Evolutionary conservation across 2,888 invertebrate species (phyloP).

Genomic region (Anagyrus pseudococci): DNA sequence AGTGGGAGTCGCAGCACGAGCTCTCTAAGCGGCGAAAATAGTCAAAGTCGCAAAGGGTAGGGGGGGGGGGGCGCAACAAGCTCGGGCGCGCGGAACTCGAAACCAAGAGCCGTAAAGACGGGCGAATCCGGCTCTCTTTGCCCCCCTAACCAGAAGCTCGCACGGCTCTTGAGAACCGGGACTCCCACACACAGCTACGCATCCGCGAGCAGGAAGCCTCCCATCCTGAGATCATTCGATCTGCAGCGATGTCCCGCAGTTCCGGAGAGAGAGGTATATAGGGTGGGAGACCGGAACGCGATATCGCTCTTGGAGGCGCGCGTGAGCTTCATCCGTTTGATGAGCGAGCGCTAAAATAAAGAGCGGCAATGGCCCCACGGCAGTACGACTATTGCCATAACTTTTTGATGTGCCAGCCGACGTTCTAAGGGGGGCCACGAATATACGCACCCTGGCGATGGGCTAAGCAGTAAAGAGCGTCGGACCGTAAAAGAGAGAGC

Average conservation of each 20-base stretch:
- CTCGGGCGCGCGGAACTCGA: neutral
- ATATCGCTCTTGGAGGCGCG: slow-evolving; percentile 19
- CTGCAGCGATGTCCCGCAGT: slow-evolving; percentile 31
- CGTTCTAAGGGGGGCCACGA: too few species aligned
- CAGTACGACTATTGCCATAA: too few species aligned
- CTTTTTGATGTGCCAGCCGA: too few species aligned
- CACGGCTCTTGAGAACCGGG: too few species aligned
- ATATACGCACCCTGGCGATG: too few species aligned
- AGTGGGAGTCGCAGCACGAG: neutral
- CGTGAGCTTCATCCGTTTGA: too few species aligned
- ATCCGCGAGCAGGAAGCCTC: neutral
- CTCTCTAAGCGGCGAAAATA: neutral
- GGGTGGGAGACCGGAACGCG: slow-evolving; percentile 20
- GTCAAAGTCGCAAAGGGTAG: neutral
- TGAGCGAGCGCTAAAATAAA: too few species aligned
- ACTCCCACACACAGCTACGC: neutral
- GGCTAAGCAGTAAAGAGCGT: slow-evolving; percentile 16
- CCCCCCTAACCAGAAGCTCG: too few species aligned
- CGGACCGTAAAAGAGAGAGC: slow-evolving; percentile 19
- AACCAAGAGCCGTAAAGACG: neutral
- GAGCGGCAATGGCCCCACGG: too few species aligned
- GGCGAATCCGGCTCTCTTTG: neutral
- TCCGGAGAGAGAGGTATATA: slow-evolving; percentile 18
- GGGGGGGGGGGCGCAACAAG: neutral
- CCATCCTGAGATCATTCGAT: slow-evolving; percentile 26